These are phyloP conservation scores for Chamaea fasciata DNA, from an alignment of 2,113 vertebrate species.

Conservation along the genomic window DNA sequence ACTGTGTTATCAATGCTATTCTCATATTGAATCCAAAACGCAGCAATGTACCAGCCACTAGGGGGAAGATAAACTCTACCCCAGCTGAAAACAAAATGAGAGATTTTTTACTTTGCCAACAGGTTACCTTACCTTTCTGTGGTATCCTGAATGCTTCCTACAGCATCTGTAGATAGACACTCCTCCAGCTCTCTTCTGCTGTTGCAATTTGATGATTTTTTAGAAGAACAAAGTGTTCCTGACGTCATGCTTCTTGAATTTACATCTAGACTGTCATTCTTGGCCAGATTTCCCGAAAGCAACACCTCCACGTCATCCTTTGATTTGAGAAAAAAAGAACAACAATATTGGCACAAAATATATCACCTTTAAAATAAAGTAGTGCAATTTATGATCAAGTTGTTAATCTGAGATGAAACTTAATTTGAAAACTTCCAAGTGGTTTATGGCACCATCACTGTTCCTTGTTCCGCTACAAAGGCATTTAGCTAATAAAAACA, in stretches of 20 bases:
- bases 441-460: not conserved
- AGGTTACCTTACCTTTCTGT: slow-evolving; percentile 53
- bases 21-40: not conserved
- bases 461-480: not conserved
- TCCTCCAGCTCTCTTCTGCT: not conserved
- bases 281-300: not conserved
- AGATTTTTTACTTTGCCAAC: not conserved
- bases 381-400: not conserved
- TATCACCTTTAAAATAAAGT: not conserved
- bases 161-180: not conserved
- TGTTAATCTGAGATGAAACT: not conserved
- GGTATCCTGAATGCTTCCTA: not conserved
- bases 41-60: not conserved
- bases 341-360: not conserved
- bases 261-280: not conserved
- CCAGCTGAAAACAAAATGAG: not conserved
- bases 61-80: not conserved
- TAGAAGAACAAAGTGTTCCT: not conserved
- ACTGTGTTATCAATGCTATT: not conserved
- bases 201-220: not conserved
- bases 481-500: not conserved
- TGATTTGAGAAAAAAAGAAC: not conserved
- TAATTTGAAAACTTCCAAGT: not conserved
- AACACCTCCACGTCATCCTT: slow-evolving; percentile 45
- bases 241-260: not conserved